A percentile compares a stretch with the other conserved stretches of the same genome.
Conservation (phyloP, 2,888 invertebrate species). For the Campopleginae sp. region DNA sequence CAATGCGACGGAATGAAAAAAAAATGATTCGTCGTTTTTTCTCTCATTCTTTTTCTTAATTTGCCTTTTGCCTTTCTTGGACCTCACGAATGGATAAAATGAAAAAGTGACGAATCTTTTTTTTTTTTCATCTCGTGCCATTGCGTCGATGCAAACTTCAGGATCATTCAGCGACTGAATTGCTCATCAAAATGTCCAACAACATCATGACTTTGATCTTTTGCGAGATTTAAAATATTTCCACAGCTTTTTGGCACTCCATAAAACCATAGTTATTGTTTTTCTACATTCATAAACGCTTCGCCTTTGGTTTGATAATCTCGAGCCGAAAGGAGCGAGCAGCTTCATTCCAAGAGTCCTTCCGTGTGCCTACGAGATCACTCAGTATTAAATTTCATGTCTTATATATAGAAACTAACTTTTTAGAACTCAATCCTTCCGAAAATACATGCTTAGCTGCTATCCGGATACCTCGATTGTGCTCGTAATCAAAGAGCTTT, state of each 20-base stretch:
- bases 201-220: no score
- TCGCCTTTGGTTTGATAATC: not conserved
- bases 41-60: no score
- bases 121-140: no score
- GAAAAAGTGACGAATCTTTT: no score
- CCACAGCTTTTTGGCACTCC: no score
- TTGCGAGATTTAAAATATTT: no score
- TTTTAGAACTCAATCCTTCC: constrained; percentile 18
- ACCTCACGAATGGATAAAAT: no score
- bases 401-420: constrained; percentile 6
- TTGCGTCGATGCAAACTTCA: no score
- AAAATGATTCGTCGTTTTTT: no score
- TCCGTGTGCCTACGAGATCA: not conserved
- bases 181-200: no score
- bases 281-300: not conserved
- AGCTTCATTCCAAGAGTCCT: not conserved
- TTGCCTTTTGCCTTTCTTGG: no score
- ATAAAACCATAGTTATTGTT: not conserved
- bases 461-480: constrained; percentile 36
- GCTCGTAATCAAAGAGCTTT: constrained; percentile 54
- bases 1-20: no score
- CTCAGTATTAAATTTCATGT: not conserved
- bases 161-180: not conserved
- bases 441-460: not conserved
- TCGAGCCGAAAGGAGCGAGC: not conserved